A percentile compares a stretch with the other conserved stretches of the same genome.
These are phyloP conservation scores for Aphaenogaster rudis DNA, from an alignment of 1,140 invertebrate genomes.

Conservation along the genomic window DNA sequence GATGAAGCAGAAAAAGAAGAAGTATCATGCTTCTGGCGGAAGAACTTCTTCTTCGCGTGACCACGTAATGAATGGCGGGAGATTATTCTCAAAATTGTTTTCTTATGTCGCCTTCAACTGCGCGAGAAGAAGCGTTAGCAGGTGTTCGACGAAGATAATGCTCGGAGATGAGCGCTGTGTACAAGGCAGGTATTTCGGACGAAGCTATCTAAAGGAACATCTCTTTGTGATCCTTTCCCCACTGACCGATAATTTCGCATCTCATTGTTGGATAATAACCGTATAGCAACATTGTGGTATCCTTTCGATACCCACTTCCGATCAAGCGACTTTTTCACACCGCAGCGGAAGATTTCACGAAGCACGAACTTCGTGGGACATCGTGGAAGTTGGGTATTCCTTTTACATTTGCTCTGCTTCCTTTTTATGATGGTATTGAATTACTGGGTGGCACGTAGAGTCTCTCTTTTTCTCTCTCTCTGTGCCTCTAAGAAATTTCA, in stretches of 20 bases:
- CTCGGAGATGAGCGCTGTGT: constrained; percentile 65
- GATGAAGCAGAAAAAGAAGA: constrained; percentile 22
- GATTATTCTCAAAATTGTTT: constrained; percentile 64
- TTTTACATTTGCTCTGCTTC: constrained; percentile 38
- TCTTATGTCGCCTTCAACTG: constrained; percentile 58
- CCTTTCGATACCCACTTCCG: constrained; percentile 43
- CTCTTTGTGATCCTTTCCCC: constrained; percentile 71
- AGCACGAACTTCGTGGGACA: constrained; percentile 40
- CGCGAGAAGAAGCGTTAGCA: constrained; percentile 61
- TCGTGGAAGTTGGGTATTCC: constrained; percentile 8
- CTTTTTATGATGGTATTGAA: constrained; percentile 46
- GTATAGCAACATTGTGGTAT: constrained; percentile 60
- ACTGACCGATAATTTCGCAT: constrained; percentile 75
- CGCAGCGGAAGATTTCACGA: constrained; percentile 59
- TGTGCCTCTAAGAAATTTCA: neutral
- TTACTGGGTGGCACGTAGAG: constrained; percentile 39
- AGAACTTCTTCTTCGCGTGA: constrained; percentile 67
- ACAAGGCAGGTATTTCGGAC: constrained; percentile 47
- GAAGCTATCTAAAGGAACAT: constrained; percentile 71
- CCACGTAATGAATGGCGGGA: constrained; percentile 56
- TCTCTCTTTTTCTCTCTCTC: neutral
- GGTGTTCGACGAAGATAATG: constrained; percentile 74
- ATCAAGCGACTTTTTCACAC: constrained; percentile 51
- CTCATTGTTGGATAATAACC: constrained; percentile 76
- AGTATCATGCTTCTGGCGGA: constrained; percentile 39